These are phyloP conservation scores for Thamnophis elegans DNA, from an alignment of 2,797 vertebrate species.

Conservation along the genomic window DNA sequence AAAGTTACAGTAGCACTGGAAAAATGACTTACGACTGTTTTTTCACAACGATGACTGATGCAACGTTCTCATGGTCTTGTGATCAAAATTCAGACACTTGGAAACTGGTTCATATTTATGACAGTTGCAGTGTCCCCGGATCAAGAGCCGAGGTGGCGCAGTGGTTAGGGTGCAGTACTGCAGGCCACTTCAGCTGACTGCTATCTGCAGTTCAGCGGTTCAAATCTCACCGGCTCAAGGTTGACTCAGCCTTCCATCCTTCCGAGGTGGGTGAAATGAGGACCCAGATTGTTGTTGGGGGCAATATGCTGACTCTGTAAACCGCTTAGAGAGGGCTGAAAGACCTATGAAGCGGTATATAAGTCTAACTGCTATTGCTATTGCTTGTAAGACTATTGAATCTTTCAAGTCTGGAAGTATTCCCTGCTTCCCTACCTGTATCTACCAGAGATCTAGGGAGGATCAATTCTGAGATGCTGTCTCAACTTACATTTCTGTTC, in stretches of 20 bases:
- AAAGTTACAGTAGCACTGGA: neutral
- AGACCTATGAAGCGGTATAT: too few species aligned
- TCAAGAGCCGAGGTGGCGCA: too few species aligned
- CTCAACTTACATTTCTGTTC: neutral
- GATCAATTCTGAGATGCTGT: neutral
- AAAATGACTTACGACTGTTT: neutral
- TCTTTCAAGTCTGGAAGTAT: neutral
- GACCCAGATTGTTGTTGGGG: too few species aligned
- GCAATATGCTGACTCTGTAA: too few species aligned
- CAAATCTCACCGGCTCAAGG: too few species aligned
- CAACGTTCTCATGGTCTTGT: neutral
- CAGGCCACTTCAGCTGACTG: too few species aligned
- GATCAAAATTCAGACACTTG: neutral
- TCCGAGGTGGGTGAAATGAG: too few species aligned
- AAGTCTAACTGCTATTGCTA: too few species aligned
- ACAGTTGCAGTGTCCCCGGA: neutral
- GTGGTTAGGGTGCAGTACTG: too few species aligned
- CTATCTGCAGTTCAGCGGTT: too few species aligned
- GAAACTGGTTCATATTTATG: neutral
- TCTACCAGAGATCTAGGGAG: neutral
- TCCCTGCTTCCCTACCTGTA: neutral
- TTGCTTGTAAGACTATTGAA: neutral
- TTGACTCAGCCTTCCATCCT: too few species aligned
- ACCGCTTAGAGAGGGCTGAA: too few species aligned
- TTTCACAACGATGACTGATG: neutral